Evolutionary conservation across 2,113 vertebrate genomes (phyloP).

Genomic region (Gallinago jamesoni): DNA sequence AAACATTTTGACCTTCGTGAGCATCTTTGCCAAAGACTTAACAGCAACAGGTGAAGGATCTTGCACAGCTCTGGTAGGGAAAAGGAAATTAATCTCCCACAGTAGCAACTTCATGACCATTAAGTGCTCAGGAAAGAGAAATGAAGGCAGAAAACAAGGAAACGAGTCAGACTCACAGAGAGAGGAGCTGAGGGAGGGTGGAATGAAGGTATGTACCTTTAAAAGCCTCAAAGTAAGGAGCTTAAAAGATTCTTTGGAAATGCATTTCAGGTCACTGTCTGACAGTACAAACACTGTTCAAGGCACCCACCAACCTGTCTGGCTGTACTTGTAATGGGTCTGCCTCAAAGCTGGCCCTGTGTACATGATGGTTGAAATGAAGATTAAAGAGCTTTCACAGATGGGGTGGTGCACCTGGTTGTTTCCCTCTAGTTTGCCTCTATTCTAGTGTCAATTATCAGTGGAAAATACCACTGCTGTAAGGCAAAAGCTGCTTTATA

Average conservation of each 20-base stretch:
- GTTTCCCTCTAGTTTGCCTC: background rate
- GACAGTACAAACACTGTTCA: background rate
- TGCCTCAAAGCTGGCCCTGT: background rate
- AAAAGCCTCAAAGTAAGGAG: background rate
- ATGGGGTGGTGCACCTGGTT: background rate
- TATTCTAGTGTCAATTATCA: background rate
- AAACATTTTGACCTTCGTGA: background rate
- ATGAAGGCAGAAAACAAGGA: background rate
- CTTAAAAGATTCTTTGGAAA: background rate
- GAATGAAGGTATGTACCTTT: background rate
- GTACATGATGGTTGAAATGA: rapidly evolving
- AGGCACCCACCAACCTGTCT: background rate
- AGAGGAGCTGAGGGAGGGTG: background rate
- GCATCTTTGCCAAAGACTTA: background rate
- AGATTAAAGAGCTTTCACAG: background rate
- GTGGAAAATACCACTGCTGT: background rate
- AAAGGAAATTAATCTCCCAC: background rate
- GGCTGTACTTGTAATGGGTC: background rate
- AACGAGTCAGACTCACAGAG: background rate
- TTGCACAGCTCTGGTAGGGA: background rate
- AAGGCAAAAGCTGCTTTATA: background rate
- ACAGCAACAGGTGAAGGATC: background rate
- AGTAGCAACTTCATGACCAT: background rate
- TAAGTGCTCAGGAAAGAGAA: background rate
- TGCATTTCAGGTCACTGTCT: background rate